Evolutionary conservation across 2,888 invertebrate genomes (phyloP).

Genomic region (Apamea anceps): DNA sequence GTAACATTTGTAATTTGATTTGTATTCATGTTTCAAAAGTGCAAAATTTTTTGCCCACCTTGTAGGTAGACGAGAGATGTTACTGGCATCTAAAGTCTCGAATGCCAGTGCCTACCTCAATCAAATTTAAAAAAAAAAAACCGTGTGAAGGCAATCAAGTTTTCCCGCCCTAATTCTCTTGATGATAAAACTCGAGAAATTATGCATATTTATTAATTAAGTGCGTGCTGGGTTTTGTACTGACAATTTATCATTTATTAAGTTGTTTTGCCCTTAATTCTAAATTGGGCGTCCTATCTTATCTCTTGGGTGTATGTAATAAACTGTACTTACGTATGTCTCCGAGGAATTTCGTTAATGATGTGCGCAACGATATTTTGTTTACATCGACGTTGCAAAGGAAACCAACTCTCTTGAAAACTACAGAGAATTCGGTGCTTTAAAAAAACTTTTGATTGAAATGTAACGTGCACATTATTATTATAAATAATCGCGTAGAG

Average conservation of each 20-base stretch:
- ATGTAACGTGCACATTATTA: neutral
- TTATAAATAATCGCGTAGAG: neutral
- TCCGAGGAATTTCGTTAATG: slow-evolving; percentile 8
- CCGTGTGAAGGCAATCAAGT: neutral
- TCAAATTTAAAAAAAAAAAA: neutral
- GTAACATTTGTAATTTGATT: too few species aligned
- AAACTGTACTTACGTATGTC: neutral
- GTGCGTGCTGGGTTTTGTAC: neutral
- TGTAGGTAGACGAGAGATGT: neutral
- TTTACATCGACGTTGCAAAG: neutral
- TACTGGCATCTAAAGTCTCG: neutral
- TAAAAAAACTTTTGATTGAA: neutral
- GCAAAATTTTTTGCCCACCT: too few species aligned
- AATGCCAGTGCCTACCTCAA: neutral
- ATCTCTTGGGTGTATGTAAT: slow-evolving; percentile 17
- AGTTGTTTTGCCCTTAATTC: neutral
- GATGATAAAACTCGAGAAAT: neutral
- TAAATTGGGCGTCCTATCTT: slow-evolving; percentile 22
- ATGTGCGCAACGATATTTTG: slow-evolving; percentile 5
- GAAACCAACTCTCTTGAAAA: neutral
- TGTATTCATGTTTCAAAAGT: too few species aligned
- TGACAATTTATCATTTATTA: slow-evolving; percentile 6
- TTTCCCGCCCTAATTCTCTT: neutral
- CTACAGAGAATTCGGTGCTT: neutral
- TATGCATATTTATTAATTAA: neutral